Percentiles rank a stretch among this genome's conserved stretches.
phyloP scores from a whole-genome alignment of 53 echinoderm and acorn worm genomes.

The Antedon mediterranea region DNA sequence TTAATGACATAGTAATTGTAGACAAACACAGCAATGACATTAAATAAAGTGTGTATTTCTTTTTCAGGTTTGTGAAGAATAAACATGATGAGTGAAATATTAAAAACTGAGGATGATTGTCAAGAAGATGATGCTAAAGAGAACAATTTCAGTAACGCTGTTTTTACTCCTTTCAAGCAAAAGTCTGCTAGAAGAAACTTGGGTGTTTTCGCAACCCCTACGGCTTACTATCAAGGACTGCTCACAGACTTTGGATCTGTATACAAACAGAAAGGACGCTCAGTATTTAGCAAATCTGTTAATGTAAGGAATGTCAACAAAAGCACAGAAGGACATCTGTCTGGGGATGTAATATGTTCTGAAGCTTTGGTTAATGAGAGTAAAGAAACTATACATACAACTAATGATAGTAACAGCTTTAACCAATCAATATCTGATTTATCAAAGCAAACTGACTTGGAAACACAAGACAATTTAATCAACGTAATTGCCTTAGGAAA shows the following conservation, averaged over 20 bases:
- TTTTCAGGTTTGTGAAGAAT: no score
- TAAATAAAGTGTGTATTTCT: no score
- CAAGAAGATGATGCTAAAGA: neutral
- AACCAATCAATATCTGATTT: neutral
- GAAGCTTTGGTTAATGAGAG: neutral
- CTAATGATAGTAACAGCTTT: neutral
- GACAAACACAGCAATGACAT: no score
- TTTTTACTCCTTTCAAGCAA: neutral
- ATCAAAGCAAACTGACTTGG: neutral
- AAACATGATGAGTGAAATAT: neutral
- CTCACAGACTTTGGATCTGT: neutral
- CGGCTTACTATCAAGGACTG: neutral
- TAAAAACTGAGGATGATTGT: neutral
- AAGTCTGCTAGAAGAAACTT: neutral
- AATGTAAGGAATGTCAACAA: neutral
- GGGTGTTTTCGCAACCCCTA: neutral
- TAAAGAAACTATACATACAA: neutral
- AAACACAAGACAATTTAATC: neutral
- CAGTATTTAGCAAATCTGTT: neutral
- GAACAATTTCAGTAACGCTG: neutral
- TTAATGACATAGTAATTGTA: no score
- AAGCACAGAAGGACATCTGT: neutral
- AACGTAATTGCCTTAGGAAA: neutral
- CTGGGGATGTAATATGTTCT: neutral
- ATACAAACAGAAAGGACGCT: neutral